Base-by-base conservation (phyloP, 1,140 invertebrate genomes). In the Aethina tumida region DNA sequence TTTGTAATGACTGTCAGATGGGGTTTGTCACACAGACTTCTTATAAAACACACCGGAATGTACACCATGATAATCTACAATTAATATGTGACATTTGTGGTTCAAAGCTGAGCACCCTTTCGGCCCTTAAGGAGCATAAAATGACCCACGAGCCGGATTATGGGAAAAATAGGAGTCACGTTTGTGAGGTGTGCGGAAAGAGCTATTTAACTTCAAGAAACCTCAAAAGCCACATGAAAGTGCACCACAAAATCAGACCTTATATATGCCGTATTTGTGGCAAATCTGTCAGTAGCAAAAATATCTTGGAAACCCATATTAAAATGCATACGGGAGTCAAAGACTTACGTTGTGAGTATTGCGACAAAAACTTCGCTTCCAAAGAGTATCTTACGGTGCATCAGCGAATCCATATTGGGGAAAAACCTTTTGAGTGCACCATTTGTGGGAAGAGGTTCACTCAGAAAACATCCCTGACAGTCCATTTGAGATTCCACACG, bases 381-480 rank as follows among this genome's bases (percentile, higher is more conserved):
- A 80, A 79, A 60, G 76, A 77, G 52, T 79, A 79, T 57, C 61
- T 81, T 30, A 73, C 81, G 63, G 80, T 84, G 37, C 83, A 87
- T 64, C 79, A 79, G 54, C 60, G 78, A 4, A 77, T 72, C 0
- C 79, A 81, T 49, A 77, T 73, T 0, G 74, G 79, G 2, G 79
- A 88, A 52, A 81, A 84, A 52, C 85, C 84, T 0, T 87, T 82
- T 53, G 70, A 71, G 18, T 87, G 84, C 60, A 73, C 73, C 35
- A 67, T 74, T 33, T 90, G 86, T 60, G 74, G 72, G 2, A 66
- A 81, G 35, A 72, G 75, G 40, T 86, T 86, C 56, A 80, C 81
- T 10, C 67, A 78, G 50, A 77, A 75, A 29, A 63, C 53, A 7
- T 61, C 55, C 4, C 44, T 59, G 18, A 62, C 49, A 9, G 53